Evolutionary conservation across 2,888 invertebrate species (phyloP).

Genomic region (Anarsia innoxiella): DNA sequence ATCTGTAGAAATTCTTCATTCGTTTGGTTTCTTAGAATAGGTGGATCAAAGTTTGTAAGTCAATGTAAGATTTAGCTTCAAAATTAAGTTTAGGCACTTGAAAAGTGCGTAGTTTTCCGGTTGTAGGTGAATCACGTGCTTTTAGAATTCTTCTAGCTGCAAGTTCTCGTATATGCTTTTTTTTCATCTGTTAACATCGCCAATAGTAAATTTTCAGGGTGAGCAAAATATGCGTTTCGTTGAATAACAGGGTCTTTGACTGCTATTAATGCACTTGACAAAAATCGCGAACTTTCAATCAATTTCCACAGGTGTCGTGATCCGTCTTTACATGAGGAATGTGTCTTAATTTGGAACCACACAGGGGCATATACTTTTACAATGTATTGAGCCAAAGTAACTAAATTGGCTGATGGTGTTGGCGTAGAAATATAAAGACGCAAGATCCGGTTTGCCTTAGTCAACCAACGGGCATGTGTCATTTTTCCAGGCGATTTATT

Average conservation of each 20-base stretch:
- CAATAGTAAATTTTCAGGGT: conserved; percentile 13
- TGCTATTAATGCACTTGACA: not conserved
- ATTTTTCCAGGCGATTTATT: conserved; percentile 19
- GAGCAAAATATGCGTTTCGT: conserved; percentile 11
- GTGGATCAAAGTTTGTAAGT: conserved; percentile 10
- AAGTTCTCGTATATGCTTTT: conserved; percentile 10
- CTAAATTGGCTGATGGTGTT: conserved; percentile 16
- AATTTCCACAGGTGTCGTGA: conserved; percentile 18
- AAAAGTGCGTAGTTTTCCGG: conserved; percentile 7
- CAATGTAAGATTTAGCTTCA: conserved; percentile 13
- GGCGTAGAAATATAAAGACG: conserved; percentile 18
- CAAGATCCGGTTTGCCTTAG: conserved; percentile 19
- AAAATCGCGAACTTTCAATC: conserved; percentile 2
- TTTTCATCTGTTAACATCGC: conserved; percentile 10
- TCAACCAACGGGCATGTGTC: conserved; percentile 21
- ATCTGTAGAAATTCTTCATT: not conserved
- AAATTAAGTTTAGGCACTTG: conserved; percentile 13
- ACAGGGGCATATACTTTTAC: conserved; percentile 21
- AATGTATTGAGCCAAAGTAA: conserved; percentile 18
- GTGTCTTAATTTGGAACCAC: conserved; percentile 8
- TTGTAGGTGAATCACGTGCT: not conserved
- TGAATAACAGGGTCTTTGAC: conserved; percentile 9
- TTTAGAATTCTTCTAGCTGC: conserved; percentile 11
- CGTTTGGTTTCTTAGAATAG: conserved; percentile 5
- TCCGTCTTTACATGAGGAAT: conserved; percentile 24